These are phyloP conservation scores for Mayetiola destructor DNA, from an alignment of 2,888 invertebrate species.

Conservation along the genomic window DNA sequence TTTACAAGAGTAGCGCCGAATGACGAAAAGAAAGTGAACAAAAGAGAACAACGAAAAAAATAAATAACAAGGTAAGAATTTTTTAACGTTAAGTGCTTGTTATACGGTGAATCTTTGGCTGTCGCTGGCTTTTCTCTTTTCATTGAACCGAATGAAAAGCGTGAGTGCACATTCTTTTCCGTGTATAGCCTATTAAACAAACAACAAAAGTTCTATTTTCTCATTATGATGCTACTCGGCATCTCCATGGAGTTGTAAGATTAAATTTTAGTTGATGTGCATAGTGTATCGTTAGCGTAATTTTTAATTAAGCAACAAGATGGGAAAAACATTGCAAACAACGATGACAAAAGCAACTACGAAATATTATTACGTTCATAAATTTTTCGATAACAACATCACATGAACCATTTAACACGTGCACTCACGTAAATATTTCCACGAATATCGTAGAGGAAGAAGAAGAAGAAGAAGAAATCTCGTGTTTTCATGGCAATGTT, in stretches of 20 bases:
- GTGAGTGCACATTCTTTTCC: not conserved
- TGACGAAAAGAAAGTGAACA: too few relatives aligned
- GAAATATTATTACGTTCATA: conserved; percentile 9
- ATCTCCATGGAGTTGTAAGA: too few relatives aligned
- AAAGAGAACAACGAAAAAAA: too few relatives aligned
- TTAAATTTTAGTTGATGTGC: not conserved
- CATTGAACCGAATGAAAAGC: too few relatives aligned
- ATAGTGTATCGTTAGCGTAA: not conserved
- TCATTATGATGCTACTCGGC: not conserved
- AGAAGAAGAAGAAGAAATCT: too few relatives aligned
- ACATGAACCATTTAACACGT: not conserved
- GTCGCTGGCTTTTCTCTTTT: too few relatives aligned
- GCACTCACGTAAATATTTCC: conserved; percentile 4
- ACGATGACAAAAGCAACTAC: conserved; percentile 1
- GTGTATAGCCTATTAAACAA: conserved; percentile 8
- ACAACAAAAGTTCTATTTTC: conserved; percentile 1
- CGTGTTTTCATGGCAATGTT: too few relatives aligned
- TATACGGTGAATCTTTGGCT: too few relatives aligned
- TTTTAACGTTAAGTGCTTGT: too few relatives aligned
- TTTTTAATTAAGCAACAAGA: conserved; percentile 12
- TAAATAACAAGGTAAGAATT: too few relatives aligned
- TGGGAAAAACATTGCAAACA: not conserved
- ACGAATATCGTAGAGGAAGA: too few relatives aligned
- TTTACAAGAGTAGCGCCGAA: too few relatives aligned
- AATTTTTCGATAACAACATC: conserved; percentile 10